phyloP scores from a whole-genome alignment of 2,888 invertebrate species.

The Byasa hedistus region DNA sequence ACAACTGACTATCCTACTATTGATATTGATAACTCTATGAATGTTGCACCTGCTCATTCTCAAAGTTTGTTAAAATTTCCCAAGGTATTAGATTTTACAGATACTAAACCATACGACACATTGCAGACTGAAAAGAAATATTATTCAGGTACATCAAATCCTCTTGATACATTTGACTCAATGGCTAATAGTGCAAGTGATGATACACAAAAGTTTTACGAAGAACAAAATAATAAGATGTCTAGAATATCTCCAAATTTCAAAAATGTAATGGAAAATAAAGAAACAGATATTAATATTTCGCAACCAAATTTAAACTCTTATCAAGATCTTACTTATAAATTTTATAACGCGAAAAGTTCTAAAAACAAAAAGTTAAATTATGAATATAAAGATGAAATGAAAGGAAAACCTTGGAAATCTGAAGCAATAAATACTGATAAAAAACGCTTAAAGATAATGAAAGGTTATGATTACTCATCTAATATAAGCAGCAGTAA shows the following conservation, averaged over 20 bases:
- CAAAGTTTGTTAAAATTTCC: constrained; percentile 54
- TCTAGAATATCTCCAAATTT: constrained; percentile 39
- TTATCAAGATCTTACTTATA: constrained; percentile 41
- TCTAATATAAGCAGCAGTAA: constrained; percentile 61
- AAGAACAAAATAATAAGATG: constrained; percentile 44
- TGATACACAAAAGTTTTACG: constrained; percentile 41
- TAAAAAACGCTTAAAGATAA: constrained; percentile 50
- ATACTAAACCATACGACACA: constrained; percentile 55
- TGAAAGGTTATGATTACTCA: constrained; percentile 62
- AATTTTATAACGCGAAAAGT: constrained; percentile 43
- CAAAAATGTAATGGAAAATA: constrained; percentile 31
- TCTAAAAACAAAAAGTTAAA: constrained; percentile 41
- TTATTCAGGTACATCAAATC: constrained; percentile 43
- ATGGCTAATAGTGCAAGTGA: constrained; percentile 41
- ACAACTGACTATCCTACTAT: constrained; percentile 43
- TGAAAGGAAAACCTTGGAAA: constrained; percentile 54
- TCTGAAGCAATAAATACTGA: constrained; percentile 43
- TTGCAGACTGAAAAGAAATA: constrained; percentile 55
- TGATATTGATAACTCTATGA: constrained; percentile 45
- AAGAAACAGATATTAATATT: constrained; percentile 35
- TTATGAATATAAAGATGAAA: constrained; percentile 55
- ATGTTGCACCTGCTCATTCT: constrained; percentile 41
- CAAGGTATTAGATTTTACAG: constrained; percentile 67
- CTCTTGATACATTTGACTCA: constrained; percentile 33
- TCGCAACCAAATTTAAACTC: constrained; percentile 40